Base-by-base conservation (phyloP, 2,888 invertebrate species). In the Saturnia japonica region DNA sequence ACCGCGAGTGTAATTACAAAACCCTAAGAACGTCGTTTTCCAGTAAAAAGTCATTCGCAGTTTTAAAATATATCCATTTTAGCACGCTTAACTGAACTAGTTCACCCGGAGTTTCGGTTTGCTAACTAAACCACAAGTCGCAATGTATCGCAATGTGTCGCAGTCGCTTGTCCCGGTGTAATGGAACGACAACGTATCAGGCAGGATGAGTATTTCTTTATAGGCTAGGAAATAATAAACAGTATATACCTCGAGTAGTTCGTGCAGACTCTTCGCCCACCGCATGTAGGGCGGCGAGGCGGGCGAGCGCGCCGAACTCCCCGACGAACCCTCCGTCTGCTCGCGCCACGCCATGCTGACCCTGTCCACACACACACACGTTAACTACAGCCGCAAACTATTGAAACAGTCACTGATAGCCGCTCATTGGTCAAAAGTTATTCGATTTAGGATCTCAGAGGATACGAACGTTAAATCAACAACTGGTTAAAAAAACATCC, bases 251-350 rank as follows among this genome's bases (percentile, higher is more conserved):
- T 97, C 96, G 81, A 99, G 95, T 79, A 99, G 95, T 84, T 96
- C 95, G 87, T 96, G 96, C 83, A 99, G 95, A 82, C 96, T 97
- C 80, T 96, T 95, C 67, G 98, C 98, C 99, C 99, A 99, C 87
- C 97, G 96, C 84, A 97, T 95, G 93, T 97, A 98, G 73, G 96
- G 96, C 82, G 93, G 93, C 87, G 91, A 91, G 87, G 91, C 88
- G 87, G 92, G 91, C 85, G 94, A 93, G 82, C 92, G 92, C 82
- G 90, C 89, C 79, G 93, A 91, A 83, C 91, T 89, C 78, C 91
- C 91, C 82, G 92, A 91, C 80, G 93, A 93, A 77, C 93, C 93
- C 80, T 91, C 93, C 91, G 89, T 93, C 93, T 91, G 92, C 88
- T 88, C 90, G 86, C 91, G 93, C 91, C 91, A 89, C 85, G 86